Evolutionary conservation across 2,113 vertebrate species (phyloP).

Genomic region (Eonycteris spelaea): DNA sequence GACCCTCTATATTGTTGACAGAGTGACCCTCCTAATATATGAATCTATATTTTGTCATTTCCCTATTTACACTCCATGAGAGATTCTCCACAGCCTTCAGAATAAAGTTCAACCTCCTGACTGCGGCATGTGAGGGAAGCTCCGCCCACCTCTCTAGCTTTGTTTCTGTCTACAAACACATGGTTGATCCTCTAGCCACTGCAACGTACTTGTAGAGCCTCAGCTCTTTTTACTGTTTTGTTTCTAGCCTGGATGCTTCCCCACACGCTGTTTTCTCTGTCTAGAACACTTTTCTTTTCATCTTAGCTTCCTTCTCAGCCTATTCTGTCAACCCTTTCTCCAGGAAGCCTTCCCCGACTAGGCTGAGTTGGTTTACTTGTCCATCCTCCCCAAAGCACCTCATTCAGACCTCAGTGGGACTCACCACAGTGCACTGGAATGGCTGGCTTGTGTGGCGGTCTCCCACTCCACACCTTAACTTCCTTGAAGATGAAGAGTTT

Average conservation of each 20-base stretch:
- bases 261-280: not conserved
- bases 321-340: not conserved
- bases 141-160: not conserved
- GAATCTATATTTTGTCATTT: not conserved
- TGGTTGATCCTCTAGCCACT: not conserved
- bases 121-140: not conserved
- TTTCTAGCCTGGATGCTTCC: not conserved
- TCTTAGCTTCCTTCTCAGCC: not conserved
- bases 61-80: not conserved
- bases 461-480: not conserved
- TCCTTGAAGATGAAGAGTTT: not conserved
- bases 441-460: not conserved
- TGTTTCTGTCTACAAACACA: not conserved
- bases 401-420: not conserved
- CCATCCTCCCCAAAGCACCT: not conserved
- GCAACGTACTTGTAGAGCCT: not conserved
- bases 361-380: not conserved
- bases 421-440: not conserved
- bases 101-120: not conserved
- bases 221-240: not conserved
- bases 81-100: not conserved
- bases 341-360: not conserved
- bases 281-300: not conserved
- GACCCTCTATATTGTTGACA: not conserved
- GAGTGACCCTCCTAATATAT: not conserved